Evolutionary conservation across 2,888 invertebrate species (phyloP), one percentile per base, ranked within the genome.

Genomic region (Diarsia mendica): DNA sequence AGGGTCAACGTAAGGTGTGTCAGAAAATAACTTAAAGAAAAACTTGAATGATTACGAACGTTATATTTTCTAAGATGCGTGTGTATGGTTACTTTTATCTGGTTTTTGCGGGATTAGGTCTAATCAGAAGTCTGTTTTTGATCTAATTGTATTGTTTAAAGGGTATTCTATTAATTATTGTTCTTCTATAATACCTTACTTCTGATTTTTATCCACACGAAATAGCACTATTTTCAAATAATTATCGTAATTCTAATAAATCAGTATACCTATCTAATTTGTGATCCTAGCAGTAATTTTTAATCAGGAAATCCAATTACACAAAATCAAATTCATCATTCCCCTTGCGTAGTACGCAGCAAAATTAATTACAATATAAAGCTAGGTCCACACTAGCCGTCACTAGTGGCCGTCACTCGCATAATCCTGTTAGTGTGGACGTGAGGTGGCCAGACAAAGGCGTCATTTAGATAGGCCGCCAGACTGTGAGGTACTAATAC

Each of bases 401-500:
- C 63, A 76, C 65, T 60, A 8, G 0, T 15, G 55, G 67, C 63
- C 75, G 75, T 79, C 89, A 83, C 84, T 85, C 79, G 68, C 67
- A 76, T 88, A 88, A 90, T 89, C 88, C 85, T 80, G 87, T 89
- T 87, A 89, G 74, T 58, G 63, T 46, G 73, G 82, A 83, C 80
- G 85, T 78, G 87, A 84, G 77, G 72, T 60, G 77, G 74, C 53
- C 51, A 66, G 13, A 79, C 80, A 84, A 74, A 80, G 80, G 73
- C 75, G 73, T 60, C 77, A 84, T 86, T 82, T 79, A 74, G 80
- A 67, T 82, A 64, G 79, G 64, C 71, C 69, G 49, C 60, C 49
- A 68, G 73, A 67, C 83, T 68, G 74, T 23, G 69, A 61, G 71
- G 39, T 33, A 64, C 68, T 53, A 81, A 71, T 74, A 58, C 73